Conservation (phyloP, 2,888 invertebrate species). For the Stictocephala bisonia region DNA sequence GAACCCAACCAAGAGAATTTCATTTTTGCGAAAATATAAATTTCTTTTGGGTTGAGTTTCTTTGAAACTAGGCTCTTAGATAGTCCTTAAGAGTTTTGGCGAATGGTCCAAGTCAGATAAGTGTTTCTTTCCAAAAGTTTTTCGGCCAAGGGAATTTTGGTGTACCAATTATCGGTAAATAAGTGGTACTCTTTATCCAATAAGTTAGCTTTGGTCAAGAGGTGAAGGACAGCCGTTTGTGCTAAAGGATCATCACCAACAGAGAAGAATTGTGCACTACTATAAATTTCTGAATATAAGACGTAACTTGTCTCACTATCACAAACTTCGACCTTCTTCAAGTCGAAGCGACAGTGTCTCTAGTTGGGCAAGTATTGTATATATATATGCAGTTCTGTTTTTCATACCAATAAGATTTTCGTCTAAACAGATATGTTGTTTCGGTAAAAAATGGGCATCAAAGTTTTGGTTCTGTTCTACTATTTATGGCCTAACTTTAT, state of each 20-base stretch:
- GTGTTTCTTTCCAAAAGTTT: not conserved
- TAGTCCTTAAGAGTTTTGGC: not conserved
- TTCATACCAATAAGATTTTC: constrained; percentile 26
- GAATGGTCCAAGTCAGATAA: constrained; percentile 8
- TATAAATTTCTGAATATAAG: constrained; percentile 10
- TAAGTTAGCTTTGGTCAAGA: not conserved
- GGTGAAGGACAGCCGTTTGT: constrained; percentile 1
- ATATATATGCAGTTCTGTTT: too few relatives aligned
- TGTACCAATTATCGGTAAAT: constrained; percentile 24
- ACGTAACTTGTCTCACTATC: constrained; percentile 28
- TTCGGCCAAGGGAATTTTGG: not conserved
- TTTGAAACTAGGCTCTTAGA: not conserved
- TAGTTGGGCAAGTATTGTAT: too few relatives aligned
- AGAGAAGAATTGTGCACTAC: not conserved
- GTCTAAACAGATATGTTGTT: constrained; percentile 20
- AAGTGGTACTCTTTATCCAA: constrained; percentile 21
- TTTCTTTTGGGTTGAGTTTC: not conserved
- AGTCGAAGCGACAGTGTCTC: too few relatives aligned
- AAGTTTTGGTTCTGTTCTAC: constrained; percentile 21
- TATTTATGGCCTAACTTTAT: constrained; percentile 20
- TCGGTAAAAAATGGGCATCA: not conserved
- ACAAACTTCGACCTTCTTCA: too few relatives aligned
- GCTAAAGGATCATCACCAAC: not conserved
- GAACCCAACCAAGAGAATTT: constrained; percentile 1
- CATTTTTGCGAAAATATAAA: constrained; percentile 14